These are phyloP conservation scores for Netelia melanura DNA, from an alignment of 2,888 invertebrate genomes.

Conservation along the genomic window DNA sequence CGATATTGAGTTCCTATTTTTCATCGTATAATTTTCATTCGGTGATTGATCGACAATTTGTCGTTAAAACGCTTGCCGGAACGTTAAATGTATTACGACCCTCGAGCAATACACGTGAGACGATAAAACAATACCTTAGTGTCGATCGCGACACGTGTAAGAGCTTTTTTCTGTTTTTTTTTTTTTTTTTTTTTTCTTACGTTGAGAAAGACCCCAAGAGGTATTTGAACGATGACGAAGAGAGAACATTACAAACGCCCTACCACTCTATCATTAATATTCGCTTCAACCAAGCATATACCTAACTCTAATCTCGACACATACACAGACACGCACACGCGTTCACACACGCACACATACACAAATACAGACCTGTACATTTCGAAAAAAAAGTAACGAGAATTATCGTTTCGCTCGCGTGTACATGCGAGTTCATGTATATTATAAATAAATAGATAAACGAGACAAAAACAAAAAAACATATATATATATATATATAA, in stretches of 20 bases:
- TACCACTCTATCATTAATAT: slow-evolving; percentile 37
- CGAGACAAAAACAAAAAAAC: not conserved
- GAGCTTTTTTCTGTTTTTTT: slow-evolving; percentile 64
- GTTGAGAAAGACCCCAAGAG: slow-evolving; percentile 10
- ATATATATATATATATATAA: slow-evolving; percentile 14
- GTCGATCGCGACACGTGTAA: slow-evolving; percentile 34
- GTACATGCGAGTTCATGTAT: slow-evolving; percentile 60
- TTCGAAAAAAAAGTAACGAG: slow-evolving; percentile 55
- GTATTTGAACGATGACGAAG: slow-evolving; percentile 32
- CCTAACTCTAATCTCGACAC: slow-evolving; percentile 50
- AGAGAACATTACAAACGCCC: slow-evolving; percentile 33
- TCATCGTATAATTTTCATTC: slow-evolving; percentile 15
- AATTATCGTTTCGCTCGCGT: slow-evolving; percentile 61
- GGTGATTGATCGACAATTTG: not conserved
- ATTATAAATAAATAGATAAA: slow-evolving; percentile 18
- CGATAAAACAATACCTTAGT: not conserved
- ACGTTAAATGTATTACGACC: not conserved
- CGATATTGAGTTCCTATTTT: slow-evolving; percentile 54
- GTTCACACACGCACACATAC: slow-evolving; percentile 6
- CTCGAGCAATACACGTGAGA: not conserved
- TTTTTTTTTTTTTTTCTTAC: slow-evolving; percentile 66
- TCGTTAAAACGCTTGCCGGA: not conserved
- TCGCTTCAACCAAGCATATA: slow-evolving; percentile 51
- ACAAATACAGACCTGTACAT: slow-evolving; percentile 70
- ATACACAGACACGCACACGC: slow-evolving; percentile 26